phyloP scores from a whole-genome alignment of 2,888 invertebrate genomes.

The Lasioglossum leucozonium region DNA sequence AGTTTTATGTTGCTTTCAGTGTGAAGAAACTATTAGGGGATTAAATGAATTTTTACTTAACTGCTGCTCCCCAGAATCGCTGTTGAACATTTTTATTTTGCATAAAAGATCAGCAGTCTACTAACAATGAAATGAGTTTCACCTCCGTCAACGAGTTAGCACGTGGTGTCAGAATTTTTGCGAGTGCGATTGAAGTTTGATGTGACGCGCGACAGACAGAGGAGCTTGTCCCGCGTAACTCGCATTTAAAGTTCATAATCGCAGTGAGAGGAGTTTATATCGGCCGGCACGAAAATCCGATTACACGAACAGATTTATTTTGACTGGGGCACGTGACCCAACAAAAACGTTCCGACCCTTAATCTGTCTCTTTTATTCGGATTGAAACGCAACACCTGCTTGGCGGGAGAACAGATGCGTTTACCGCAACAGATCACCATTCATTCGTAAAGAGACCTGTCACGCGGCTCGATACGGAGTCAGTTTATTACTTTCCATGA shows the following conservation, averaged over 20 bases:
- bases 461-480: slow-evolving; percentile 51
- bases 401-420: slow-evolving; percentile 74
- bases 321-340: slow-evolving; percentile 83
- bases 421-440: slow-evolving; percentile 68
- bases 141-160: background rate
- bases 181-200: background rate
- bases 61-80: too few relatives aligned
- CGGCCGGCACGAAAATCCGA: slow-evolving; percentile 72
- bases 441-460: slow-evolving; percentile 70
- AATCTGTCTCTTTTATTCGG: slow-evolving; percentile 72
- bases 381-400: slow-evolving; percentile 78
- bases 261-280: slow-evolving; percentile 60
- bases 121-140: background rate
- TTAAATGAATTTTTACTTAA: too few relatives aligned
- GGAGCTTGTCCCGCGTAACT: background rate
- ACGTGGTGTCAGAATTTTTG: background rate
- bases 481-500: slow-evolving; percentile 72
- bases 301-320: slow-evolving; percentile 81
- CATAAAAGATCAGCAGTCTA: too few relatives aligned
- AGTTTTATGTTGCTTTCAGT: too few relatives aligned
- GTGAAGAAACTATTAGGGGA: too few relatives aligned
- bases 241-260: slow-evolving; percentile 64
- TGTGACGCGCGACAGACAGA: background rate
- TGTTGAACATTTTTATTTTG: too few relatives aligned
- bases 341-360: slow-evolving; percentile 80